Evolutionary conservation across 1,140 invertebrate genomes (phyloP).

Genomic region (Leptoteleia sp.): DNA sequence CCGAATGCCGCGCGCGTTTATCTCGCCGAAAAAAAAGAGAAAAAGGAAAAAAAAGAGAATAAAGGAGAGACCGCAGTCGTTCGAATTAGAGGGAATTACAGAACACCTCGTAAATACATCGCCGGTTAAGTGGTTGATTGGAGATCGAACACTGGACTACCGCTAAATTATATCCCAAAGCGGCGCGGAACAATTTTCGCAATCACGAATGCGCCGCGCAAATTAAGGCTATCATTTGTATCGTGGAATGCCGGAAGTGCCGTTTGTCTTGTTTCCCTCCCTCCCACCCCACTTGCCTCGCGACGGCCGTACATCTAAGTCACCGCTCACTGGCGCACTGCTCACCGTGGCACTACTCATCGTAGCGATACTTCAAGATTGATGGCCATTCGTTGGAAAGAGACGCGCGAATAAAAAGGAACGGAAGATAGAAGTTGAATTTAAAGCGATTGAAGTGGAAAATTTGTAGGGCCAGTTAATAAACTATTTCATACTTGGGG

Average conservation of each 20-base stretch:
- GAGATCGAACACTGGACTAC: constrained; percentile 78
- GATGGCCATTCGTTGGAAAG: too few relatives aligned
- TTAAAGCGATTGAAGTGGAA: too few relatives aligned
- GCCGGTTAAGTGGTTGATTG: constrained; percentile 78
- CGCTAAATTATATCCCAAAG: constrained; percentile 80
- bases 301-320: too few relatives aligned
- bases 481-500: too few relatives aligned
- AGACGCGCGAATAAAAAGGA: too few relatives aligned
- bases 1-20: constrained; percentile 20
- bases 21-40: too few relatives aligned
- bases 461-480: too few relatives aligned
- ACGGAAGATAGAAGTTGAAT: too few relatives aligned
- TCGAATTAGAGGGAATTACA: constrained; percentile 79
- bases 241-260: constrained; percentile 34
- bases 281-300: background rate
- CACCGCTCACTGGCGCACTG: too few relatives aligned
- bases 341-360: too few relatives aligned
- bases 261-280: constrained; percentile 15
- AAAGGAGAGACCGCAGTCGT: constrained; percentile 38
- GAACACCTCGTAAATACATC: constrained; percentile 81
- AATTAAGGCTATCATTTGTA: constrained; percentile 71
- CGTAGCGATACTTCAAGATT: too few relatives aligned
- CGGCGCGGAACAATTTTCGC: constrained; percentile 69
- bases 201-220: constrained; percentile 74
- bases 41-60: too few relatives aligned